Conservation (phyloP, 2,797 vertebrate species). For the Gymnocypris eckloni region DNA sequence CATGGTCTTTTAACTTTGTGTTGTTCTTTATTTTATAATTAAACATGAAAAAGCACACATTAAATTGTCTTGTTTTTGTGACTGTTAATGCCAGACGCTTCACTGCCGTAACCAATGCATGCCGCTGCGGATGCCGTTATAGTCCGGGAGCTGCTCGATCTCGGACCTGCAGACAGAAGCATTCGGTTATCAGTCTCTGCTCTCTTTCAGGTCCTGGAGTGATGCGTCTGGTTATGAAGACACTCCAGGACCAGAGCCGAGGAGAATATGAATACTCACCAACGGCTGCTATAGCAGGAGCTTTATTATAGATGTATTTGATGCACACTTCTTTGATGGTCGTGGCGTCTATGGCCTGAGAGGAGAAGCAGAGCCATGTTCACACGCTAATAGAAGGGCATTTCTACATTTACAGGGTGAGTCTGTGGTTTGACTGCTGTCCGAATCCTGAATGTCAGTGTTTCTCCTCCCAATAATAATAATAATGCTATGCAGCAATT, state of each 20-base stretch:
- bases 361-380: not conserved
- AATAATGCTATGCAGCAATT: no score
- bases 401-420: not conserved
- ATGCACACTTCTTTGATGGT: constrained; percentile 91
- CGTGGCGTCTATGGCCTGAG: constrained; percentile 86
- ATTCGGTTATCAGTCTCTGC: not conserved
- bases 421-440: not conserved
- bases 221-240: not conserved
- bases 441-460: not conserved
- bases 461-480: not conserved
- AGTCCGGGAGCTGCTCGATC: constrained; percentile 90
- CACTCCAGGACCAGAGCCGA: not conserved
- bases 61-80: constrained; percentile 52
- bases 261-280: constrained; percentile 79
- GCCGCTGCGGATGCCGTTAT: constrained; percentile 84
- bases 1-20: constrained; percentile 82
- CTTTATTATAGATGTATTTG: constrained; percentile 90
- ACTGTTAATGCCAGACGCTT: constrained; percentile 52
- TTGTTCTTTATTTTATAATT: constrained; percentile 96
- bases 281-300: constrained; percentile 91
- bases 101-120: constrained; percentile 86
- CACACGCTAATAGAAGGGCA: not conserved
- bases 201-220: not conserved
- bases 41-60: constrained; percentile 62
- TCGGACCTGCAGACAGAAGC: constrained; percentile 82